phyloP scores from a whole-genome alignment of 2,888 invertebrate species.

The Leucania comma region DNA sequence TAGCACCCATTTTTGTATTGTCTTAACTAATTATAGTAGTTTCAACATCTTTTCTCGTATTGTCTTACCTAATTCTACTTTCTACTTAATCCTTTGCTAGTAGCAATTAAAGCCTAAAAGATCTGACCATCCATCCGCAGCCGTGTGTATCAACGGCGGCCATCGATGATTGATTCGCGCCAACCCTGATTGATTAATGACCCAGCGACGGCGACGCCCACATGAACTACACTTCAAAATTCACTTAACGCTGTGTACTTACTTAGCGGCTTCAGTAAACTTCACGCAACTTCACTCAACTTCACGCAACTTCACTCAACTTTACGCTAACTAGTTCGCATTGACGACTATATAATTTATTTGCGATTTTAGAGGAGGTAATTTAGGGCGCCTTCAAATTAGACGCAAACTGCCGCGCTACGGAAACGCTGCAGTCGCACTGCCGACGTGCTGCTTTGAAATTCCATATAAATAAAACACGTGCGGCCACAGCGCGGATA shows the following conservation, averaged over 20 bases:
- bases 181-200: constrained; percentile 74
- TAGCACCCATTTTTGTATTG: no score
- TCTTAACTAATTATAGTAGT: no score
- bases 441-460: no score
- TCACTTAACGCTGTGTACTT: constrained; percentile 66
- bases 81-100: no score
- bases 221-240: constrained; percentile 70
- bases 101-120: constrained; percentile 5
- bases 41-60: no score
- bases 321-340: constrained; percentile 50
- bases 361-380: constrained; percentile 2
- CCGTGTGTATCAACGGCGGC: constrained; percentile 57
- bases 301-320: constrained; percentile 37
- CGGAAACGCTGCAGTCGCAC: no score
- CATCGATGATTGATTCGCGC: constrained; percentile 62
- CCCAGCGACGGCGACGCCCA: constrained; percentile 63
- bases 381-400: no score
- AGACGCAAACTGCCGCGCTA: no score
- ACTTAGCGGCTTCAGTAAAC: constrained; percentile 53
- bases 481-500: no score
- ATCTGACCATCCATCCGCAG: constrained; percentile 9
- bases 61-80: no score
- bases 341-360: constrained; percentile 58
- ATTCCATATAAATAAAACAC: no score
- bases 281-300: constrained; percentile 41